Conservation (phyloP, 2,113 vertebrate species). For the Microtus pennsylvanicus region DNA sequence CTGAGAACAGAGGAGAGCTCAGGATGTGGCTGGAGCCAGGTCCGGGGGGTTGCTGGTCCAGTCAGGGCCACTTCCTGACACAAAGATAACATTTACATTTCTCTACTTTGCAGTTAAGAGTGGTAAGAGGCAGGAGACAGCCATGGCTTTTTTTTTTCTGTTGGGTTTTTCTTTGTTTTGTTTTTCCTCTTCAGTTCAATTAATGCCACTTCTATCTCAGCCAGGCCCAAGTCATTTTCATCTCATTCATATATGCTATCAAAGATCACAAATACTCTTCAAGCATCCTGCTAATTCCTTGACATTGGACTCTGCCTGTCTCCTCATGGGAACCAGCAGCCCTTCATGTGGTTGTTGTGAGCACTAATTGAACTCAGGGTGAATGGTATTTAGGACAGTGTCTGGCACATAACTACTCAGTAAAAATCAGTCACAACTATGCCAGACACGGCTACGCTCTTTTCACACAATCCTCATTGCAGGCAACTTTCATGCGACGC, state of each 20-base stretch:
- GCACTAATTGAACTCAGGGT: not conserved
- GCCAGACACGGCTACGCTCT: too few relatives aligned
- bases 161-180: not conserved
- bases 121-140: not conserved
- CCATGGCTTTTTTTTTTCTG: too few relatives aligned
- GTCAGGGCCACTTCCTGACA: conserved; percentile 13
- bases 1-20: not conserved
- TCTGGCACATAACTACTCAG: not conserved
- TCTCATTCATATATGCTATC: not conserved
- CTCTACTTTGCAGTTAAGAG: conserved; percentile 7
- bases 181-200: not conserved
- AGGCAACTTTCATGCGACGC: not conserved
- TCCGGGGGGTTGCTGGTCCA: not conserved
- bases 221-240: not conserved
- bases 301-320: not conserved
- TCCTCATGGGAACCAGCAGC: not conserved
- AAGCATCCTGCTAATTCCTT: not conserved
- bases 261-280: not conserved
- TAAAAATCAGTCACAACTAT: not conserved
- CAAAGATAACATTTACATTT: not conserved
- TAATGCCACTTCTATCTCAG: not conserved
- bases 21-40: not conserved
- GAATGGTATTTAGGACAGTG: not conserved
- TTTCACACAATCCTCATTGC: not conserved
- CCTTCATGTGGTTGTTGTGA: not conserved